Conservation (phyloP, 35 echinoderm and acorn worm species). For the Eucidaris tribuloides region DNA sequence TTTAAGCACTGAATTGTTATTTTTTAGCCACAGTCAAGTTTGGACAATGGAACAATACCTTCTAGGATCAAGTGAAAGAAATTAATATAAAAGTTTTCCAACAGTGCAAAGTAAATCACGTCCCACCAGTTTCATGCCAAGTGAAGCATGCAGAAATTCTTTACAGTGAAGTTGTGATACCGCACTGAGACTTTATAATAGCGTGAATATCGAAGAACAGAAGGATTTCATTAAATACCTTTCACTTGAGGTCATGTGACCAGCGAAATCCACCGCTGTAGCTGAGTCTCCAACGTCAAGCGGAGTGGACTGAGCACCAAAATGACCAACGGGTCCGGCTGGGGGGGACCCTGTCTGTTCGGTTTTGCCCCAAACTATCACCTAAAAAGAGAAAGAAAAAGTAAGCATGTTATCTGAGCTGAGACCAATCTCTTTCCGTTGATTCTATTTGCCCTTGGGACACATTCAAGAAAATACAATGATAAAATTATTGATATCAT, state of each 20-base stretch:
- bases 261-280: conserved; percentile 92
- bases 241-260: conserved; percentile 21
- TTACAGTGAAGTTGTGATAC: neutral
- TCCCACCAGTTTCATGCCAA: neutral
- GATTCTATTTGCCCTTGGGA: neutral
- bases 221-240: conserved; percentile 36
- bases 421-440: neutral
- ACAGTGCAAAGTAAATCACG: neutral
- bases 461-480: neutral
- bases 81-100: neutral
- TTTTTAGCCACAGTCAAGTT: no score
- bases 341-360: neutral
- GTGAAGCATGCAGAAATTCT: neutral
- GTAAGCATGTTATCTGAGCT: neutral
- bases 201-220: neutral
- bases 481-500: neutral
- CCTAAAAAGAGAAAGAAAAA: conserved; percentile 31
- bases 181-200: neutral
- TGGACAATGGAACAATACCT: no score
- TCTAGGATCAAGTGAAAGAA: neutral
- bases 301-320: conserved; percentile 49
- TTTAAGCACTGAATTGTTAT: no score
- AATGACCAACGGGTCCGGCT: conserved; percentile 40
- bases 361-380: conserved; percentile 87
- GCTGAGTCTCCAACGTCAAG: conserved; percentile 62